phyloP scores from a whole-genome alignment of 92 coral and sea anemone species.

The Plumapathes pennacea region DNA sequence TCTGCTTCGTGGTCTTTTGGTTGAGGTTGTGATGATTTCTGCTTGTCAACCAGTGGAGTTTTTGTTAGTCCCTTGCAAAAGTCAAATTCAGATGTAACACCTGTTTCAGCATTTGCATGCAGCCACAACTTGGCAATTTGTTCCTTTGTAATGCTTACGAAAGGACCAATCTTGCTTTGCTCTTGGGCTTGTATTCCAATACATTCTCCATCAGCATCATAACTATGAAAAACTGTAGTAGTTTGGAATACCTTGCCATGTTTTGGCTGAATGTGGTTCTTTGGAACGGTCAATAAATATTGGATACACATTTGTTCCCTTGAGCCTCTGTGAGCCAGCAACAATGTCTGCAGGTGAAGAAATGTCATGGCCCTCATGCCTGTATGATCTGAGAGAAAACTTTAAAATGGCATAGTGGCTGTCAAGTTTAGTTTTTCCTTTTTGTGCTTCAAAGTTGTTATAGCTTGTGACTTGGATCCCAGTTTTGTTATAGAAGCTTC shows the following conservation, averaged over 20 bases:
- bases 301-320: slow-evolving; percentile 53
- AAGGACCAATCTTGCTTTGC: too few species aligned
- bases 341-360: slow-evolving; percentile 29
- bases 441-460: slow-evolving; percentile 55
- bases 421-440: slow-evolving; percentile 61
- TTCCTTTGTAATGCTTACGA: too few species aligned
- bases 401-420: slow-evolving; percentile 49
- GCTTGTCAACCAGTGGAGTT: slow-evolving; percentile 13
- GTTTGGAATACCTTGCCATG: slow-evolving; percentile 36
- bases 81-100: too few species aligned
- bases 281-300: slow-evolving; percentile 27
- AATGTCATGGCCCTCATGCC: slow-evolving; percentile 30
- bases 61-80: slow-evolving; percentile 24
- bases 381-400: slow-evolving; percentile 28
- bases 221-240: slow-evolving; percentile 19
- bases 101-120: too few species aligned
- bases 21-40: slow-evolving; percentile 8
- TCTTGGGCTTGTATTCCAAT: too few species aligned
- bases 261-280: slow-evolving; percentile 51
- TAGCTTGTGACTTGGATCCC: slow-evolving; percentile 21
- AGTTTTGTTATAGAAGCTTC: neutral
- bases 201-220: slow-evolving; percentile 3
- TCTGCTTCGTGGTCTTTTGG: too few species aligned
- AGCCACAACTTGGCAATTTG: too few species aligned
- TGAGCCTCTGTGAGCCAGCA: slow-evolving; percentile 29